A percentile compares a stretch with the other conserved stretches of the same genome.
Conservation (phyloP, 2,797 vertebrate species). For the Miichthys miiuy region DNA sequence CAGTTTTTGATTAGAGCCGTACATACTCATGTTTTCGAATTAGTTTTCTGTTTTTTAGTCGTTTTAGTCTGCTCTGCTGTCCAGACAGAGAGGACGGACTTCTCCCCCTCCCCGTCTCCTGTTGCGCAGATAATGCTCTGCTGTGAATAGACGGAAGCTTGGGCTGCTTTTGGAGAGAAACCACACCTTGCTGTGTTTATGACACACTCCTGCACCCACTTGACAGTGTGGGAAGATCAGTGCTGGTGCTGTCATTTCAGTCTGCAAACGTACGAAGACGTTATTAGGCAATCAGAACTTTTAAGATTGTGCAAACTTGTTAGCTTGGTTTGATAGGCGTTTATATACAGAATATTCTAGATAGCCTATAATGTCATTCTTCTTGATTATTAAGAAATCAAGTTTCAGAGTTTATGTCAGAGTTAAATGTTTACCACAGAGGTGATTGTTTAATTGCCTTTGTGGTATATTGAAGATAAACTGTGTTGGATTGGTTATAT, state of each 20-base stretch:
- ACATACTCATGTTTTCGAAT: constrained; percentile 70
- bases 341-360: no score
- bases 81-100: constrained; percentile 34
- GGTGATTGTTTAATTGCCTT: neutral
- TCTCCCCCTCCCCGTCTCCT: constrained; percentile 58
- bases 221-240: constrained; percentile 34
- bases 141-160: constrained; percentile 76
- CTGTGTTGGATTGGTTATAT: neutral
- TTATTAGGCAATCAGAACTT: constrained; percentile 19
- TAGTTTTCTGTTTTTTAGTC: neutral
- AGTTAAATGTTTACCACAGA: neutral
- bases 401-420: neutral
- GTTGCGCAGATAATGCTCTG: constrained; percentile 75
- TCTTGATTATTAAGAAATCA: no score
- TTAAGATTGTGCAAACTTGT: no score
- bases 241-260: neutral
- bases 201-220: constrained; percentile 50
- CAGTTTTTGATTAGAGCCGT: constrained; percentile 69
- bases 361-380: no score
- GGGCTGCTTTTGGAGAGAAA: constrained; percentile 69
- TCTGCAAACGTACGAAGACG: neutral
- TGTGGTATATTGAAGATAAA: neutral
- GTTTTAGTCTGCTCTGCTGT: constrained; percentile 11
- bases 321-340: no score
- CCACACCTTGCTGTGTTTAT: constrained; percentile 82